Evolutionary conservation across 2,888 invertebrate species (phyloP).

Genomic region (Osmoderma eremita): DNA sequence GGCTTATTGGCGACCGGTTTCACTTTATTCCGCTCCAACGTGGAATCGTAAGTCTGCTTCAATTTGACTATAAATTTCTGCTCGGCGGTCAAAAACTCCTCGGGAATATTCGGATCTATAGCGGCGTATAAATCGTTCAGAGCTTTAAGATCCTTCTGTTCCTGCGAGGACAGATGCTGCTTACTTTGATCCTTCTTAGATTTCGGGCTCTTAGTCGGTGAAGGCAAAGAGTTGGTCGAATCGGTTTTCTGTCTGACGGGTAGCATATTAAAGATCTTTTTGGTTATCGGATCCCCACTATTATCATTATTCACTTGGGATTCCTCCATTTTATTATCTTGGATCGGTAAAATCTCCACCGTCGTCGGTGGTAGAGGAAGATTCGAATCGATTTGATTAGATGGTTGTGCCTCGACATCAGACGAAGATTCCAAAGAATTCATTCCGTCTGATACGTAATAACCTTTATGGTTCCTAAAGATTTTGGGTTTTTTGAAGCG

Average conservation of each 20-base stretch:
- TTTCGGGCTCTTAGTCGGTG: not conserved
- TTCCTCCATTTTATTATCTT: not conserved
- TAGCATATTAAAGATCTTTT: conserved; percentile 14
- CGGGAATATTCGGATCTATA: conserved; percentile 56
- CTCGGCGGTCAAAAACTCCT: conserved; percentile 56
- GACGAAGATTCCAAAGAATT: conserved; percentile 8
- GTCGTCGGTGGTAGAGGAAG: not conserved
- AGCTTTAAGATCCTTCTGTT: conserved; percentile 54
- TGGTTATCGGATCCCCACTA: not conserved
- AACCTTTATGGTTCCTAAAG: conserved; percentile 38
- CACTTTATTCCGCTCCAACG: conserved; percentile 44
- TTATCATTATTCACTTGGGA: not conserved
- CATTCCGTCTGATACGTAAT: conserved; percentile 30
- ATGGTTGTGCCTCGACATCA: not conserved
- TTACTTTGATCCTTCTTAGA: conserved; percentile 16
- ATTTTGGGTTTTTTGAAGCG: conserved; percentile 42
- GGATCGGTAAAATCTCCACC: not conserved
- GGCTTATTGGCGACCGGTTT: conserved; percentile 57
- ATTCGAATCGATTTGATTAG: not conserved
- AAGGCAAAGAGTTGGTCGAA: not conserved
- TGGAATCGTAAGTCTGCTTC: conserved; percentile 55
- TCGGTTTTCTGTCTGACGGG: not conserved
- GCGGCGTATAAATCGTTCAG: conserved; percentile 55
- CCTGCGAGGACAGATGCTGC: conserved; percentile 54
- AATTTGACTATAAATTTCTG: conserved; percentile 56